Percentiles rank a stretch among this genome's conserved stretches.
Evolutionary conservation across 2,113 vertebrate genomes (phyloP).

Genomic region (Ardeotis arabs): DNA sequence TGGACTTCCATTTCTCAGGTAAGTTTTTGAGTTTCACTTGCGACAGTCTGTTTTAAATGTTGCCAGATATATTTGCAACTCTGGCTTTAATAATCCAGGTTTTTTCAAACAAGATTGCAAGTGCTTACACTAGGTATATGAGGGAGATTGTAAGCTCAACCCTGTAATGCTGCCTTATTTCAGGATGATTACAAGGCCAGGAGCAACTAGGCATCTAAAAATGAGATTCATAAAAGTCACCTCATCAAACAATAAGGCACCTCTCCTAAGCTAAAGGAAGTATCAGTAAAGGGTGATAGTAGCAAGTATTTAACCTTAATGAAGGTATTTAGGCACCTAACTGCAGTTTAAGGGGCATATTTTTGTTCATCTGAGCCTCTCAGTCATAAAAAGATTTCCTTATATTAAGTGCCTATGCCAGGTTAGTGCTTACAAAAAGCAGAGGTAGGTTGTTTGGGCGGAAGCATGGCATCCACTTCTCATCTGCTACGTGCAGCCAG

Average conservation of each 20-base stretch:
- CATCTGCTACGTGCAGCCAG: neutral
- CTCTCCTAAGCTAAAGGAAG: neutral
- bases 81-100: neutral
- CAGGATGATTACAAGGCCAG: neutral
- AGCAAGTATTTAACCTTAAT: neutral
- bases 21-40: neutral
- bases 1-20: constrained; percentile 42
- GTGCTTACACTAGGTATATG: neutral
- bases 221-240: neutral
- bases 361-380: neutral
- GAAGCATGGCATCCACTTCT: neutral
- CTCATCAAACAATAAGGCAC: neutral
- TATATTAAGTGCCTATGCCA: neutral
- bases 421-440: neutral
- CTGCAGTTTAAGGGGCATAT: neutral
- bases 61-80: neutral
- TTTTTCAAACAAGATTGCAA: neutral
- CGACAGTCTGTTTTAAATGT: neutral
- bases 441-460: neutral
- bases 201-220: neutral
- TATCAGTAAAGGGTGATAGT: neutral
- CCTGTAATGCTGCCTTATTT: neutral
- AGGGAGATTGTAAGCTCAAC: neutral
- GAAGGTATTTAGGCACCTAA: neutral
- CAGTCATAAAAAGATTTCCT: neutral